phyloP scores from a whole-genome alignment of 2,888 invertebrate genomes.

The Drosophila parthenogenetica region DNA sequence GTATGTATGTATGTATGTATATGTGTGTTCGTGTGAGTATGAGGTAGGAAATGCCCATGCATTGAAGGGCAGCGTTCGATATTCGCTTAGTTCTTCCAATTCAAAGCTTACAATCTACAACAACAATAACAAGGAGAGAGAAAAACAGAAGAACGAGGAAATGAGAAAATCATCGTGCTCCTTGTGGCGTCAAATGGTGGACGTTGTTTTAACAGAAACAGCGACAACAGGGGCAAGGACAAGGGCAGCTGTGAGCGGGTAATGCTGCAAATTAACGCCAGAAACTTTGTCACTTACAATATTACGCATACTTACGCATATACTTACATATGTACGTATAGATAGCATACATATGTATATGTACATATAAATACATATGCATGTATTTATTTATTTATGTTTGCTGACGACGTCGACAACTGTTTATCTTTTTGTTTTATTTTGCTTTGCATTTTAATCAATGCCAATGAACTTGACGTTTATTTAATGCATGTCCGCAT shows the following conservation, averaged over 20 bases:
- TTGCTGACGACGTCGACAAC: conserved; percentile 1
- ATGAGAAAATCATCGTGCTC: conserved; percentile 1
- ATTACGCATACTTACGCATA: conserved; percentile 33
- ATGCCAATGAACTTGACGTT: conserved; percentile 75
- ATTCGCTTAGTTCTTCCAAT: conserved; percentile 15
- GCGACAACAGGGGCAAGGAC: conserved; percentile 27
- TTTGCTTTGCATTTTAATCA: conserved; percentile 64
- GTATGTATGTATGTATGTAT: too few relatives aligned
- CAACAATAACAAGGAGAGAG: neutral
- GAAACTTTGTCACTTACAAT: conserved; percentile 8
- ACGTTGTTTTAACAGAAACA: neutral
- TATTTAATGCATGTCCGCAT: conserved; percentile 53
- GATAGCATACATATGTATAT: too few relatives aligned
- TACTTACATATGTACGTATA: neutral
- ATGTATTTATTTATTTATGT: too few relatives aligned
- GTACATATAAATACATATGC: too few relatives aligned
- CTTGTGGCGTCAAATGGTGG: conserved; percentile 3
- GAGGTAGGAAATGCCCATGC: conserved; percentile 55
- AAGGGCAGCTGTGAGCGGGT: conserved; percentile 24
- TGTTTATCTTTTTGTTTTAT: conserved; percentile 29
- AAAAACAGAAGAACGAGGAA: neutral
- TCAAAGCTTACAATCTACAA: conserved; percentile 14
- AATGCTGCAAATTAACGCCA: conserved; percentile 6
- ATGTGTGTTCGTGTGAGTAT: neutral
- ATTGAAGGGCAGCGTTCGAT: conserved; percentile 21